phyloP scores from a whole-genome alignment of 2,113 vertebrate genomes.

The Scomber japonicus region DNA sequence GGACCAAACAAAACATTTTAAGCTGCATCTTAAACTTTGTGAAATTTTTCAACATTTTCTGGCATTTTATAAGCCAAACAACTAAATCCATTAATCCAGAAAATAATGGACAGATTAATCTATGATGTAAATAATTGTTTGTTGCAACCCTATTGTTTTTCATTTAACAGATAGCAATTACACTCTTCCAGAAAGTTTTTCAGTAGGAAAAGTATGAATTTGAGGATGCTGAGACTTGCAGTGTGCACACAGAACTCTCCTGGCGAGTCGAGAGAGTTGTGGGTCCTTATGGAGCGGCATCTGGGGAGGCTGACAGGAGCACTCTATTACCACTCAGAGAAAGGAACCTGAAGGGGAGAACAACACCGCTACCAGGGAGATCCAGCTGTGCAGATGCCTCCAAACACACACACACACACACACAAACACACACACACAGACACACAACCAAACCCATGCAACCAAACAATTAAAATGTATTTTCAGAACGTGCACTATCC shows the following conservation, averaged over 20 bases:
- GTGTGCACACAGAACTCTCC: slow-evolving; percentile 59
- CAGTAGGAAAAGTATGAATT: slow-evolving; percentile 22
- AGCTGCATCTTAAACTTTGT: too few relatives aligned
- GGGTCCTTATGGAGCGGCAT: slow-evolving; percentile 84
- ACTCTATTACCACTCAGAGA: slow-evolving; percentile 85
- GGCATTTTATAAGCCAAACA: too few relatives aligned
- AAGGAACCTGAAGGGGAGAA: slow-evolving; percentile 75
- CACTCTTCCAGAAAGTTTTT: background rate
- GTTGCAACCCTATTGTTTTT: background rate
- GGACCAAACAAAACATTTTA: too few relatives aligned
- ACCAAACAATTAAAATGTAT: slow-evolving; percentile 46
- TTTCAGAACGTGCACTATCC: background rate
- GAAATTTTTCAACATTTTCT: too few relatives aligned
- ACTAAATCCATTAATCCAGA: too few relatives aligned
- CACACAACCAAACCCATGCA: slow-evolving; percentile 57
- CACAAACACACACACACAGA: slow-evolving; percentile 25
- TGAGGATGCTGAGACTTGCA: slow-evolving; percentile 36
- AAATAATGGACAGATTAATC: too few relatives aligned
- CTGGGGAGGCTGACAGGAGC: slow-evolving; percentile 85
- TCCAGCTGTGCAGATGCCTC: slow-evolving; percentile 81
- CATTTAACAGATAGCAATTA: slow-evolving; percentile 2
- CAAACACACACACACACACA: slow-evolving; percentile 57
- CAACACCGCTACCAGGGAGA: slow-evolving; percentile 73
- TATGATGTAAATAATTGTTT: too few relatives aligned
- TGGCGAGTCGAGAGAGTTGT: slow-evolving; percentile 60